phyloP scores from a whole-genome alignment of 2,888 invertebrate species.

The Pyrrhosoma nymphula region DNA sequence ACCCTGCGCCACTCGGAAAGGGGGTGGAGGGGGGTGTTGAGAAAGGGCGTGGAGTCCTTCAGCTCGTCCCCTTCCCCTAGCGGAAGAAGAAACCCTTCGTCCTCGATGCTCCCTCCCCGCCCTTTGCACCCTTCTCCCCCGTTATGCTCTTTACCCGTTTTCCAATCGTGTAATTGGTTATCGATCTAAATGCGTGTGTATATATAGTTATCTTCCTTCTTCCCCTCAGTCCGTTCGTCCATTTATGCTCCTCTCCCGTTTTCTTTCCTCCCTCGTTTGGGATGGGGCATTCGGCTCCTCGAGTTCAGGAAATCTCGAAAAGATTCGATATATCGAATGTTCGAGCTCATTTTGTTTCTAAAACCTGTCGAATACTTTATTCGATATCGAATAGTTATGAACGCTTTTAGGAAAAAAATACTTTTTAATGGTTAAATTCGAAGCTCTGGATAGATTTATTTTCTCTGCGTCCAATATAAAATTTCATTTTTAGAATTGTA shows the following conservation, averaged over 20 bases:
- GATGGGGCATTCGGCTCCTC: too few species aligned
- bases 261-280: neutral
- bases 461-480: too few species aligned
- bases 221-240: neutral
- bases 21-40: neutral
- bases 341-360: too few species aligned
- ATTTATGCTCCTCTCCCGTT: too few species aligned
- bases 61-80: neutral
- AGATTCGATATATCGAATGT: too few species aligned
- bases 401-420: too few species aligned
- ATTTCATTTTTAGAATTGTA: too few species aligned
- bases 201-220: neutral
- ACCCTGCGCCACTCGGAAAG: neutral
- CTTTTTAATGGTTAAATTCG: too few species aligned
- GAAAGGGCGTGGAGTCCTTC: neutral
- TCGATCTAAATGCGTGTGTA: neutral
- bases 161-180: constrained; percentile 44
- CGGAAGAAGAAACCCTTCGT: neutral
- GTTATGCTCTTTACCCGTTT: neutral
- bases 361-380: too few species aligned
- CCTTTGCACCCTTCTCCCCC: neutral
- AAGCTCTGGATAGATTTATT: too few species aligned
- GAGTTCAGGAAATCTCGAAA: too few species aligned
- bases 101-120: neutral
- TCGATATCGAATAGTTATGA: too few species aligned